Percentiles rank a stretch among this genome's conserved stretches.
These are phyloP conservation scores for Emydocephalus ijimae DNA, from an alignment of 2,113 vertebrate genomes.

Conservation along the genomic window DNA sequence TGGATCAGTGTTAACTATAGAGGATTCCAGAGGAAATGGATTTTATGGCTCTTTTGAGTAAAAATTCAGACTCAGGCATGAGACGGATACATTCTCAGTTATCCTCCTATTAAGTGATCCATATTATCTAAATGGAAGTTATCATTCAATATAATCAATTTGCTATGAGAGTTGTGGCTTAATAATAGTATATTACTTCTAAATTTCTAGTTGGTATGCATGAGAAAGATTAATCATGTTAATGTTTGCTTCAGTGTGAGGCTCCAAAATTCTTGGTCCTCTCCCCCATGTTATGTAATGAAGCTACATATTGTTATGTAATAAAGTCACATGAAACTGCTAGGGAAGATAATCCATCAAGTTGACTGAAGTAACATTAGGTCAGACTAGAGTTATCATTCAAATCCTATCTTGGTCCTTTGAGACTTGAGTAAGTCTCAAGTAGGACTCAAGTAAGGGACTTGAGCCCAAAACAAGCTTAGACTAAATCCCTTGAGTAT, in stretches of 20 bases:
- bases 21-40: neutral
- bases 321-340: neutral
- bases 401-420: neutral
- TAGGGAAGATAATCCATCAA: neutral
- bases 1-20: neutral
- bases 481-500: neutral
- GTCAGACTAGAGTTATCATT: neutral
- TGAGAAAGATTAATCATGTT: too few relatives aligned
- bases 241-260: too few relatives aligned
- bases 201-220: too few relatives aligned
- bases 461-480: neutral
- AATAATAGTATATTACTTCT: too few relatives aligned
- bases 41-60: neutral
- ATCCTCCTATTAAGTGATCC: too few relatives aligned
- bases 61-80: neutral
- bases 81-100: neutral
- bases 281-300: neutral
- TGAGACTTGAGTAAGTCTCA: neutral
- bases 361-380: neutral
- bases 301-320: too few relatives aligned
- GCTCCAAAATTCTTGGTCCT: neutral
- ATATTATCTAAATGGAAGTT: too few relatives aligned
- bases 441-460: neutral
- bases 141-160: too few relatives aligned
- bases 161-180: too few relatives aligned